phyloP scores from a whole-genome alignment of 2,113 vertebrate species.

The Pedionomus torquatus region DNA sequence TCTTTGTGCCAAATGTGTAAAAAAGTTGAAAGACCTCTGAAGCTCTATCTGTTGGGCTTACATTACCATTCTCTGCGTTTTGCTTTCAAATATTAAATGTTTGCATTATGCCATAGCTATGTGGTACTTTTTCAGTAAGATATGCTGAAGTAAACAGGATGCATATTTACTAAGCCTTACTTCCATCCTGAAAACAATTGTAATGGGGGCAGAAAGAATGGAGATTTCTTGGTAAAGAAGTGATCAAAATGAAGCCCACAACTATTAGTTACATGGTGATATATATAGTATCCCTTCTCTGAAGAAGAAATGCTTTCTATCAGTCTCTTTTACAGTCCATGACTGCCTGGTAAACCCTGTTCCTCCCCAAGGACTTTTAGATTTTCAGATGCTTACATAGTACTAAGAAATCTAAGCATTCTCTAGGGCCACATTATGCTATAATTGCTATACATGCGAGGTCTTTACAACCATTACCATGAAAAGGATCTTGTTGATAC shows the following conservation, averaged over 20 bases:
- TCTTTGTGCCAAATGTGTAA: conserved; percentile 3
- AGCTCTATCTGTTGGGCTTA: neutral
- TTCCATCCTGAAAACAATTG: neutral
- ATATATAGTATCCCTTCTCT: neutral
- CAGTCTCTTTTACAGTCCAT: neutral
- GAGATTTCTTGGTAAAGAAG: neutral
- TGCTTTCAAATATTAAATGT: neutral
- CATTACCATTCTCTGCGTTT: neutral
- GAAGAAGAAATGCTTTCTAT: neutral
- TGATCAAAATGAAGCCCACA: neutral
- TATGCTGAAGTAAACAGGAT: neutral
- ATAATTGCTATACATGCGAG: conserved; percentile 6
- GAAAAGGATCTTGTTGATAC: conserved; percentile 16
- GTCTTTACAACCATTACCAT: conserved; percentile 17
- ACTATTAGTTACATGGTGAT: neutral
- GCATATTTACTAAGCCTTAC: neutral
- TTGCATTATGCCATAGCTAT: neutral
- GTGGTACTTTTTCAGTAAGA: neutral
- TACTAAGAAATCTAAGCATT: neutral
- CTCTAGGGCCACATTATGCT: conserved; percentile 4
- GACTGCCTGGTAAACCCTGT: neutral
- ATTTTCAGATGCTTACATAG: neutral
- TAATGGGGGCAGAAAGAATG: neutral
- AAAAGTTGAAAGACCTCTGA: neutral
- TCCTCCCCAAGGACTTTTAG: neutral